These are phyloP conservation scores for Celastrina argiolus DNA, from an alignment of 2,888 invertebrate genomes.

Conservation along the genomic window DNA sequence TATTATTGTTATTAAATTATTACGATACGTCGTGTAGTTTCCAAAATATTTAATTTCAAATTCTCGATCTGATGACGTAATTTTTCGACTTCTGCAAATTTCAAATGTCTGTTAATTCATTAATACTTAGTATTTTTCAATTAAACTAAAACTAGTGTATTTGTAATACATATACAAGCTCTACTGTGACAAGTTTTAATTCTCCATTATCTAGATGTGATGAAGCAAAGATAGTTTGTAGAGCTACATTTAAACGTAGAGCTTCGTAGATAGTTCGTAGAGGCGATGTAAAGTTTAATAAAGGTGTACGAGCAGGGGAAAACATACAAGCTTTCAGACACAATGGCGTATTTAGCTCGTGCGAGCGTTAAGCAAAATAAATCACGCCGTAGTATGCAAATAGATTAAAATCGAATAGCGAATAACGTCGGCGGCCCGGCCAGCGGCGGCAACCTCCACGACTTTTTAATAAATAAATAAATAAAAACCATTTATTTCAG, in stretches of 20 bases:
- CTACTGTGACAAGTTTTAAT: no score
- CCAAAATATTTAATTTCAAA: no score
- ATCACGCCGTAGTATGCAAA: constrained; percentile 1
- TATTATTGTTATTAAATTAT: no score
- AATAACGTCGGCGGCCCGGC: neutral
- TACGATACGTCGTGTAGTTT: no score
- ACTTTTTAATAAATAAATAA: neutral
- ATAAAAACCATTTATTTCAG: no score
- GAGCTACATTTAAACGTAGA: neutral
- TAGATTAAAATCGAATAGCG: constrained; percentile 9
- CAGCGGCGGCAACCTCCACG: neutral
- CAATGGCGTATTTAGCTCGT: neutral
- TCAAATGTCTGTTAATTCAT: no score
- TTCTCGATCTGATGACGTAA: no score
- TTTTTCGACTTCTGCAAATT: no score
- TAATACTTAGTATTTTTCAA: no score
- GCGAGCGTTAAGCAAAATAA: neutral
- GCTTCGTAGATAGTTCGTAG: neutral
- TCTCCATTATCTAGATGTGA: neutral
- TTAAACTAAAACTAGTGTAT: no score
- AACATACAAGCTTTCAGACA: neutral
- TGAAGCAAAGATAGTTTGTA: neutral
- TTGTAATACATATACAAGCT: no score
- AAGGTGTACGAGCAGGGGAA: neutral
- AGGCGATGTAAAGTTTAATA: neutral